These are phyloP conservation scores for Pseudolycoriella hygida DNA, from an alignment of 2,888 invertebrate genomes.

Conservation along the genomic window DNA sequence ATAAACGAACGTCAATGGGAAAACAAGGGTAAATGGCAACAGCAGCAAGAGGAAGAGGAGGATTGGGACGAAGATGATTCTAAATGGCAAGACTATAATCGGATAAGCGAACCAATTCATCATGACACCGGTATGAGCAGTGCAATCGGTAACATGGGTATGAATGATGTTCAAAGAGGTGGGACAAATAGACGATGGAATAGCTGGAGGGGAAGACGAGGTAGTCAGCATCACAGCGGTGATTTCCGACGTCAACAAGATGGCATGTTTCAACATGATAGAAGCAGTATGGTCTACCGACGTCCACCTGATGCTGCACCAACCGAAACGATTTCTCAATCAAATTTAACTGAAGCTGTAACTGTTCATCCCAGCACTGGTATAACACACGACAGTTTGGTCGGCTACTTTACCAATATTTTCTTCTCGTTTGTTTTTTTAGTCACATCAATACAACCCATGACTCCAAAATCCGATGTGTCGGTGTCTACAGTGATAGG, in stretches of 20 bases:
- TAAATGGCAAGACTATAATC: background rate
- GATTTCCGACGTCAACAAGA: constrained; percentile 4
- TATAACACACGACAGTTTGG: too few relatives aligned
- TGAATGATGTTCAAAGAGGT: background rate
- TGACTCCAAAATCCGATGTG: too few relatives aligned
- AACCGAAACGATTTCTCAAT: too few relatives aligned
- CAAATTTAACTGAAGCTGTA: too few relatives aligned
- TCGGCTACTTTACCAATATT: too few relatives aligned
- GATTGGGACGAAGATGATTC: constrained; percentile 7
- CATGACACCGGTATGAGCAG: background rate
- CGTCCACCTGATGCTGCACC: background rate
- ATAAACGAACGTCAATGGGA: constrained; percentile 7
- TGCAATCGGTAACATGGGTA: background rate
- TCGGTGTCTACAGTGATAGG: too few relatives aligned
- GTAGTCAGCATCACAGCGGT: constrained; percentile 1
- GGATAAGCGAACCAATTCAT: background rate
- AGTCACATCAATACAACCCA: too few relatives aligned
- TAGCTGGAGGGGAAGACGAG: constrained; percentile 5
- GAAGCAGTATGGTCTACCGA: background rate
- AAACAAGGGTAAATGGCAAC: constrained; percentile 4
- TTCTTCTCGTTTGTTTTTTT: too few relatives aligned
- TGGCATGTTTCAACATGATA: background rate
- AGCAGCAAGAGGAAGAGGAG: constrained; percentile 8
- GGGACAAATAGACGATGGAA: constrained; percentile 3
- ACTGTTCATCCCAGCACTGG: too few relatives aligned